phyloP scores from a whole-genome alignment of 2,888 invertebrate genomes.

The Gibbula magus region DNA sequence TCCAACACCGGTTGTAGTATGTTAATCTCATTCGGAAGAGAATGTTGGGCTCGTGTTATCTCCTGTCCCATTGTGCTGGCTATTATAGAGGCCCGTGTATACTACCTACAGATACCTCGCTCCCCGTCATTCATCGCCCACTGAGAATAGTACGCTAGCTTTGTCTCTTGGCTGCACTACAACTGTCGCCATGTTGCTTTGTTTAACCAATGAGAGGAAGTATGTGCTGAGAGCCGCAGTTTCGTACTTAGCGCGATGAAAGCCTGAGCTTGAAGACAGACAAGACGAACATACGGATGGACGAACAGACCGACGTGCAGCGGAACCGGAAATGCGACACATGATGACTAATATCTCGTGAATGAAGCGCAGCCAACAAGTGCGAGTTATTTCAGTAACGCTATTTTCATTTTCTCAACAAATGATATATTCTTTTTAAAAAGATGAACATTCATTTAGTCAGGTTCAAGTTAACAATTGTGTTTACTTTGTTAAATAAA shows the following conservation, averaged over 20 bases:
- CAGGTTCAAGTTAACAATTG: background rate
- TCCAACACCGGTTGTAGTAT: background rate
- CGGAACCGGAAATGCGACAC: conserved; percentile 1
- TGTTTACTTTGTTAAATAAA: no score
- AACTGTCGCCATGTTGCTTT: conserved; percentile 24
- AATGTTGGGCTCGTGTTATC: conserved; percentile 15
- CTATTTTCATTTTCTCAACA: background rate
- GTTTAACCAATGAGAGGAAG: conserved; percentile 16
- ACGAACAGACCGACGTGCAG: no score
- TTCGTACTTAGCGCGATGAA: conserved; percentile 12
- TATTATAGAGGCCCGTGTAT: background rate
- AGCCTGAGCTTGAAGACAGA: background rate
- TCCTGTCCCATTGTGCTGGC: background rate
- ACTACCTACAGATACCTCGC: background rate
- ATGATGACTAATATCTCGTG: background rate
- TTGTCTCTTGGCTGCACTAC: background rate
- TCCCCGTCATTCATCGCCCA: background rate
- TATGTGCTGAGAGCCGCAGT: background rate
- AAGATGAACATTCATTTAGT: background rate
- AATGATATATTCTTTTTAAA: background rate
- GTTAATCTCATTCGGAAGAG: conserved; percentile 9
- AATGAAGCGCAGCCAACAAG: conserved; percentile 11
- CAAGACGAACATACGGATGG: no score
- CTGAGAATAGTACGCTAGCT: conserved; percentile 17
- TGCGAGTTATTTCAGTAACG: background rate